A percentile compares a stretch with the other conserved stretches of the same genome.
Evolutionary conservation across 2,797 vertebrate genomes (phyloP).

Genomic region (Epinephelus coioides): DNA sequence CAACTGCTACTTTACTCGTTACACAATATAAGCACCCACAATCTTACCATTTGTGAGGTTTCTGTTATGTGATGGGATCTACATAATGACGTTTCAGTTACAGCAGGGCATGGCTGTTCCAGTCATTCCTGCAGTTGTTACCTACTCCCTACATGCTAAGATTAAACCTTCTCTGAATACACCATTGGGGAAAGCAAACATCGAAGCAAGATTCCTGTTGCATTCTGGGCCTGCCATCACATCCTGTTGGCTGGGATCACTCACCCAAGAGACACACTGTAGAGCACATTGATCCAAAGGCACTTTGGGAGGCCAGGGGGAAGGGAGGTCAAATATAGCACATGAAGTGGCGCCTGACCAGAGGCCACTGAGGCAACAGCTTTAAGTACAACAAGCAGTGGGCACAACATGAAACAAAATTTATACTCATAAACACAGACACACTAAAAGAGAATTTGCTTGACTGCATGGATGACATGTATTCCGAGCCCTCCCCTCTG

Average conservation of each 20-base stretch:
- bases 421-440: slow-evolving; percentile 52
- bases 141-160: slow-evolving; percentile 63
- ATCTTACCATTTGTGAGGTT: background rate
- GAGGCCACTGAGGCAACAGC: slow-evolving; percentile 49
- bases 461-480: slow-evolving; percentile 63
- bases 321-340: slow-evolving; percentile 72
- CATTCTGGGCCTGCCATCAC: slow-evolving; percentile 82
- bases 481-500: slow-evolving; percentile 44
- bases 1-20: background rate
- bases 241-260: slow-evolving; percentile 79
- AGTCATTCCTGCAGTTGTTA: slow-evolving; percentile 53
- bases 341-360: slow-evolving; percentile 65
- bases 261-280: slow-evolving; percentile 68
- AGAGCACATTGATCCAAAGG: slow-evolving; percentile 82
- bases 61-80: slow-evolving; percentile 13
- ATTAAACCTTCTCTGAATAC: slow-evolving; percentile 65
- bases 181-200: slow-evolving; percentile 66
- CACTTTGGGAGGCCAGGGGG: slow-evolving; percentile 62
- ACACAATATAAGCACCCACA: background rate
- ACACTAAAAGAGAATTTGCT: slow-evolving; percentile 56
- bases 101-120: slow-evolving; percentile 29
- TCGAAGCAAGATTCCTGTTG: slow-evolving; percentile 78
- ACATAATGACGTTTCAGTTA: slow-evolving; percentile 27
- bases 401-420: slow-evolving; percentile 68
- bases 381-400: slow-evolving; percentile 55